phyloP scores from a whole-genome alignment of 1,140 invertebrate genomes.

The Drosophila prosaltans region DNA sequence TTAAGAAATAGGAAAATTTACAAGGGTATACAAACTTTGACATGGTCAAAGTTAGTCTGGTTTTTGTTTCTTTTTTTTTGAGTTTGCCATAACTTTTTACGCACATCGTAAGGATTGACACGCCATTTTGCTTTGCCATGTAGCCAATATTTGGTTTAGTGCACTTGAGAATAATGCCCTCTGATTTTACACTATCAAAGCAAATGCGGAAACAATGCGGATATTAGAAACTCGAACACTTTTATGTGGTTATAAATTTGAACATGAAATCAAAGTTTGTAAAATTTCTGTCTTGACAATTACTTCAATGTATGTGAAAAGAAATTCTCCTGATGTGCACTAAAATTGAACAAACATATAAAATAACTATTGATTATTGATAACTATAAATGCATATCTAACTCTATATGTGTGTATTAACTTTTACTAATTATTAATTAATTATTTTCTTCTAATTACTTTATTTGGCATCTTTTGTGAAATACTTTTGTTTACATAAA shows the following conservation, averaged over 20 bases:
- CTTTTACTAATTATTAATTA: too few relatives aligned
- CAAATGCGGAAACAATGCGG: neutral
- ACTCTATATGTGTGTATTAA: too few relatives aligned
- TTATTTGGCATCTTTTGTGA: too few relatives aligned
- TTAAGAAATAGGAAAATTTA: too few relatives aligned
- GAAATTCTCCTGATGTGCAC: too few relatives aligned
- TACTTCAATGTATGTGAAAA: neutral
- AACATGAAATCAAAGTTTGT: neutral
- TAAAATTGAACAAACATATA: too few relatives aligned
- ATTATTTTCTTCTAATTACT: too few relatives aligned
- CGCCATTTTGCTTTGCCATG: neutral
- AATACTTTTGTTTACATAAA: too few relatives aligned
- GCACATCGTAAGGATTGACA: conserved; percentile 5
- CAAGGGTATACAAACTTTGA: too few relatives aligned
- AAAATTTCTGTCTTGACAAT: neutral
- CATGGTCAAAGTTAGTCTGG: neutral
- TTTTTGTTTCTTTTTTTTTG: conserved; percentile 4
- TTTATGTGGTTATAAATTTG: neutral
- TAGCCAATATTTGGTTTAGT: neutral
- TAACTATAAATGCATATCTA: too few relatives aligned
- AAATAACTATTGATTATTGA: too few relatives aligned
- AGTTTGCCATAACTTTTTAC: neutral
- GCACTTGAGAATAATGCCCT: neutral
- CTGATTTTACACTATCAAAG: conserved; percentile 1
- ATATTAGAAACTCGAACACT: neutral